These are phyloP conservation scores for Peromyscus attwateri DNA, from an alignment of 2,797 vertebrate genomes.

Conservation along the genomic window DNA sequence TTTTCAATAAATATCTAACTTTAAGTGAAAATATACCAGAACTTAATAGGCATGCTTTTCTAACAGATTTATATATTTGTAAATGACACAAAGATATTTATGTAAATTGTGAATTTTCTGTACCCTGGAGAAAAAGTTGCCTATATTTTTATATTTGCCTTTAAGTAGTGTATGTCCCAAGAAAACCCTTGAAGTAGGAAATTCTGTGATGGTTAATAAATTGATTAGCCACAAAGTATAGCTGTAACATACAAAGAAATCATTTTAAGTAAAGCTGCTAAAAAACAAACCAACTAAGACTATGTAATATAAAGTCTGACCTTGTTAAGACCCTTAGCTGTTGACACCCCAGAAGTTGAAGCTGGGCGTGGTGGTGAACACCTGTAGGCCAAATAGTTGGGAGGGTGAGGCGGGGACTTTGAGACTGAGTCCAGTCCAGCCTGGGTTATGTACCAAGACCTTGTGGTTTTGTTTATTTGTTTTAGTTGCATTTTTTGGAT, in stretches of 20 bases:
- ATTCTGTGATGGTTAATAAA: conserved; percentile 54
- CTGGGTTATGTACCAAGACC: neutral
- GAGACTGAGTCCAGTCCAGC: neutral
- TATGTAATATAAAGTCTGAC: neutral
- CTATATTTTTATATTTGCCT: conserved; percentile 82
- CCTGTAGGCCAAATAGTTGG: too few relatives aligned
- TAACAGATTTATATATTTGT: conserved; percentile 79
- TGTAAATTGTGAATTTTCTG: conserved; percentile 69
- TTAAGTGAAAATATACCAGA: conserved; percentile 61
- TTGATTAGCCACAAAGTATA: neutral
- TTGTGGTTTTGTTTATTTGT: neutral
- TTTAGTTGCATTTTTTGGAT: conserved; percentile 4
- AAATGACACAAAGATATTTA: conserved; percentile 72
- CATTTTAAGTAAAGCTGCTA: conserved; percentile 49
- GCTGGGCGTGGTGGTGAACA: neutral
- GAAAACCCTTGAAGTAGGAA: conserved; percentile 28
- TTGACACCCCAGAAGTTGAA: neutral
- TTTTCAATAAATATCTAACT: conserved; percentile 69
- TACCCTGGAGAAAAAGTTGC: conserved; percentile 65
- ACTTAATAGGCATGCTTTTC: conserved; percentile 67
- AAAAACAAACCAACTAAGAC: neutral
- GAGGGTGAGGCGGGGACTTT: neutral
- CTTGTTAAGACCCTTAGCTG: conserved; percentile 22
- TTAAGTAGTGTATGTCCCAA: conserved; percentile 65
- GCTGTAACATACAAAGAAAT: conserved; percentile 12